Conservation (phyloP, 2,797 vertebrate genomes). For the Chiroxiphia lanceolata region DNA sequence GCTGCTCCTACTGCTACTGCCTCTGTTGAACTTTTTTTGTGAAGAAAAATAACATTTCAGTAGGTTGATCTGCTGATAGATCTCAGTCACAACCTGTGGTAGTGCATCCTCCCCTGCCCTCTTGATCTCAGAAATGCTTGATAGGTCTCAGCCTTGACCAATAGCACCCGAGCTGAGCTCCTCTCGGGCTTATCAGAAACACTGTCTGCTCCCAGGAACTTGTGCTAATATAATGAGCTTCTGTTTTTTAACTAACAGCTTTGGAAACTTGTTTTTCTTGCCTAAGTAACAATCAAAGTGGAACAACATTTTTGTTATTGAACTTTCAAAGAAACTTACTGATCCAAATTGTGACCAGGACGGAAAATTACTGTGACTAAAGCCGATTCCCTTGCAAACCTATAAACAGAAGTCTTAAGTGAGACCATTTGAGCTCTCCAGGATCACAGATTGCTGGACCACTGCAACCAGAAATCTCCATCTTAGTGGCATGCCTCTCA, state of each 20-base stretch:
- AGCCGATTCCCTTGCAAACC: neutral
- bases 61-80: neutral
- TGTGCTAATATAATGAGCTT: neutral
- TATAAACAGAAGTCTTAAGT: neutral
- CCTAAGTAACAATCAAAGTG: neutral
- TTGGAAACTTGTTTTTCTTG: neutral
- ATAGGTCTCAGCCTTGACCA: neutral
- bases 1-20: neutral
- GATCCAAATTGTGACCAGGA: neutral
- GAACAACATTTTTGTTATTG: neutral
- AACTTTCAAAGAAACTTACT: neutral
- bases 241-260: neutral
- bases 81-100: neutral
- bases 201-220: neutral
- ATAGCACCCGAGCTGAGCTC: neutral
- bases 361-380: neutral
- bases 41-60: neutral
- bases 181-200: neutral
- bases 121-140: neutral
- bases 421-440: neutral
- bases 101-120: neutral
- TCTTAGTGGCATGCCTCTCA: neutral
- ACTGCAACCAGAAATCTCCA: neutral
- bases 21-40: neutral
- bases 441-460: neutral